Evolutionary conservation across 2,113 vertebrate species (phyloP).

Genomic region (Colinus virginianus): DNA sequence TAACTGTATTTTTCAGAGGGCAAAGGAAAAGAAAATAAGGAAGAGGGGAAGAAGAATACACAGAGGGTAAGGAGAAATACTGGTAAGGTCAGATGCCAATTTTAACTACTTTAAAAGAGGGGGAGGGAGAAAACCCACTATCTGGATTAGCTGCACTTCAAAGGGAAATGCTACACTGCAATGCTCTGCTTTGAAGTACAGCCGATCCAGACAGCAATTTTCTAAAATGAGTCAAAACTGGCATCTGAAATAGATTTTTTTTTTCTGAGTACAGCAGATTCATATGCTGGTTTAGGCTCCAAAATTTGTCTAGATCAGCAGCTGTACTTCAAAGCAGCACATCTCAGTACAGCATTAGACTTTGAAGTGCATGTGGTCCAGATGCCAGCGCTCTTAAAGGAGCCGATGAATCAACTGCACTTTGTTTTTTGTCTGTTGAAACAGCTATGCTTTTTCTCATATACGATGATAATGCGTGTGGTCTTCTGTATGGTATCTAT

Average conservation of each 20-base stretch:
- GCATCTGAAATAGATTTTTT: constrained; percentile 75
- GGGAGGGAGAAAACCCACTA: background rate
- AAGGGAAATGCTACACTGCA: constrained; percentile 49
- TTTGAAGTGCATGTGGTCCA: constrained; percentile 77
- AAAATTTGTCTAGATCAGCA: constrained; percentile 76
- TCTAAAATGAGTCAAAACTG: constrained; percentile 76
- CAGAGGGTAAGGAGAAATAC: constrained; percentile 28
- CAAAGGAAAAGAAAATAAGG: constrained; percentile 30
- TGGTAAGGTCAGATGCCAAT: constrained; percentile 66
- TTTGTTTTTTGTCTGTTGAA: constrained; percentile 57
- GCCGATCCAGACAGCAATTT: constrained; percentile 76
- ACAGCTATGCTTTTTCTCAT: constrained; percentile 26
- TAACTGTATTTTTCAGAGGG: constrained; percentile 22
- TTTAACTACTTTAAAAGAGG: constrained; percentile 32
- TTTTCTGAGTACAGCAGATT: constrained; percentile 70
- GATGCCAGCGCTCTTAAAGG: constrained; percentile 69
- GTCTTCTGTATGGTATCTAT: constrained; percentile 30
- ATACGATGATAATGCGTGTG: background rate
- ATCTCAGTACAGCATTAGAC: constrained; percentile 53
- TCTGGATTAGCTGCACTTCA: constrained; percentile 77
- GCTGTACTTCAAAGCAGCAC: constrained; percentile 75
- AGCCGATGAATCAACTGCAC: constrained; percentile 45
- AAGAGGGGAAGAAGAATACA: constrained; percentile 21
- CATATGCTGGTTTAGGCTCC: constrained; percentile 65
- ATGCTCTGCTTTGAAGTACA: constrained; percentile 75